These are phyloP conservation scores for Psilopogon haemacephalus DNA, from an alignment of 2,113 vertebrate species.

Conservation along the genomic window DNA sequence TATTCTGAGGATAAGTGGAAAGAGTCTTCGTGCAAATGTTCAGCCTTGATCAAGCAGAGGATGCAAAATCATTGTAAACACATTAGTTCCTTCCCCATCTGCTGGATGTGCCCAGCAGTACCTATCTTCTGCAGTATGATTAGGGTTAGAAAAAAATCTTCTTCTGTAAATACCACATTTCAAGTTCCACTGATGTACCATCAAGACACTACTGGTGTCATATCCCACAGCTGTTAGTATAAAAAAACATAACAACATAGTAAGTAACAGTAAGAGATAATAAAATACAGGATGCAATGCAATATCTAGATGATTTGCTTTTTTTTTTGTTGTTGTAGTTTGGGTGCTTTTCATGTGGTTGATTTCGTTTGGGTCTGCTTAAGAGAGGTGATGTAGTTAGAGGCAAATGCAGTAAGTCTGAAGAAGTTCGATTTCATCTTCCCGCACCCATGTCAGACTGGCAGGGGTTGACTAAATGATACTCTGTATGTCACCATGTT, in stretches of 20 bases:
- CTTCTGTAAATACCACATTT: conserved; percentile 33
- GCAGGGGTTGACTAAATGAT: background rate
- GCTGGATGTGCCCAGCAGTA: background rate
- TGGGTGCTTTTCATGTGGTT: too few species aligned
- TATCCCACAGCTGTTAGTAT: conserved; percentile 91
- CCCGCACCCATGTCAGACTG: background rate
- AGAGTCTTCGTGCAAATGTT: conserved; percentile 62
- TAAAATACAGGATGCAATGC: background rate
- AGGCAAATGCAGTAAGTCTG: background rate
- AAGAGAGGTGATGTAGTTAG: background rate
- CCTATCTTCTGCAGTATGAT: conserved; percentile 35
- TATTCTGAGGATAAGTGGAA: conserved; percentile 60
- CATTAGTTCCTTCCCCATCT: conserved; percentile 15
- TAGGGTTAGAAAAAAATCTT: conserved; percentile 26
- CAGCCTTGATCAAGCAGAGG: conserved; percentile 8
- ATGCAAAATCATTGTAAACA: background rate
- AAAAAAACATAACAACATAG: background rate
- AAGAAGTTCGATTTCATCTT: background rate
- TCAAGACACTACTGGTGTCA: conserved; percentile 97
- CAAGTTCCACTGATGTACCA: conserved; percentile 2
- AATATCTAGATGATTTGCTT: background rate
- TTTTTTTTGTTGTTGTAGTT: background rate
- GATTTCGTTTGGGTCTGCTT: background rate
- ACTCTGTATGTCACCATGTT: background rate
- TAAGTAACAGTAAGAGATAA: background rate